Conservation (phyloP, 2,888 invertebrate genomes). For the Acanthoscelides obtectus region DNA sequence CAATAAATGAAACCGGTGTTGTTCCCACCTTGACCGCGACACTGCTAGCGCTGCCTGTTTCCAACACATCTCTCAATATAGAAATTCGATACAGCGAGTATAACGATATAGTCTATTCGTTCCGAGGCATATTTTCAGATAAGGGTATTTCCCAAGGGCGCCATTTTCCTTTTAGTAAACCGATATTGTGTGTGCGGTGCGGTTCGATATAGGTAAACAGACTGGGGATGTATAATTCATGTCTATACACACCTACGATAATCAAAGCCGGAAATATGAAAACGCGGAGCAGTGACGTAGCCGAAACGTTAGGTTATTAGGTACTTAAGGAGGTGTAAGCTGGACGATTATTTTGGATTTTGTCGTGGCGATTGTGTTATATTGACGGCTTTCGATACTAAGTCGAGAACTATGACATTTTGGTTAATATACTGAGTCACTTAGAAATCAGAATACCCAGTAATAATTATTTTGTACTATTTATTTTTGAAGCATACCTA, state of each 20-base stretch:
- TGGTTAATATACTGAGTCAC: no score
- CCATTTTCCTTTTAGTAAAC: constrained; percentile 24
- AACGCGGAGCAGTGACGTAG: neutral
- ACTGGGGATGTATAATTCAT: neutral
- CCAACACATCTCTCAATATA: constrained; percentile 1
- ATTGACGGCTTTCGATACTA: no score
- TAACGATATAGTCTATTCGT: constrained; percentile 12
- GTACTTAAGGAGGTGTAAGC: no score
- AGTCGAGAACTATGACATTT: no score
- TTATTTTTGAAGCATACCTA: no score
- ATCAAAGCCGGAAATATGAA: neutral
- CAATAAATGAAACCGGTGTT: neutral
- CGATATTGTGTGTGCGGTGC: constrained; percentile 1
- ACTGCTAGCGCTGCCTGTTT: neutral
- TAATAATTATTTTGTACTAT: no score
- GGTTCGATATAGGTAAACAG: neutral
- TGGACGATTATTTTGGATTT: no score
- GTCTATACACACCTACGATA: neutral
- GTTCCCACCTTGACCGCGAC: neutral
- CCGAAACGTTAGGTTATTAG: no score
- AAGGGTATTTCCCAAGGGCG: constrained; percentile 28
- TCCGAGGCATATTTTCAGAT: constrained; percentile 26
- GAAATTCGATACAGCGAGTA: neutral
- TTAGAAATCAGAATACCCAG: no score
- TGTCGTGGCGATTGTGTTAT: no score